phyloP scores from a whole-genome alignment of 2,113 vertebrate genomes.

The Dromaius novaehollandiae region DNA sequence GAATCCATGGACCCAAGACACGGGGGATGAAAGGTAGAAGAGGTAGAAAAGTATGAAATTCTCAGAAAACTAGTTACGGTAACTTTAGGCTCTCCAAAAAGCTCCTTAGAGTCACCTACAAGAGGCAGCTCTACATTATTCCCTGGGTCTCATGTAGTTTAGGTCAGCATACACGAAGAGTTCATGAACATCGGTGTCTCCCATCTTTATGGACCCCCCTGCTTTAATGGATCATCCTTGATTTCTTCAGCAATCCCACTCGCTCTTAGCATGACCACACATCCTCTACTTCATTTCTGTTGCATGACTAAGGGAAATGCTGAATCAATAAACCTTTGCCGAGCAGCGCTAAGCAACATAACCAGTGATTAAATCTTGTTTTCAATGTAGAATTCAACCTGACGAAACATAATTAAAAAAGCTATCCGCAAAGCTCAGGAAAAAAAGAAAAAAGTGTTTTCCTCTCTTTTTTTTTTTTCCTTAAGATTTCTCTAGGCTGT shows the following conservation, averaged over 20 bases:
- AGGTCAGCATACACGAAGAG: neutral
- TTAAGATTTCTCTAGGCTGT: neutral
- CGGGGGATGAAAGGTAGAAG: neutral
- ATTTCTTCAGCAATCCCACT: neutral
- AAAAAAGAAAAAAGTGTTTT: conserved; percentile 20
- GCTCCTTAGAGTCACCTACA: neutral
- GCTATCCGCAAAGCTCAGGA: neutral
- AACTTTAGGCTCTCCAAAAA: neutral
- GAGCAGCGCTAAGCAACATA: conserved; percentile 33
- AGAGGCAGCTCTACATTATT: neutral
- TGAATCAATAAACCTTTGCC: conserved; percentile 41
- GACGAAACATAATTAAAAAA: conserved; percentile 30
- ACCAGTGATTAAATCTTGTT: conserved; percentile 41
- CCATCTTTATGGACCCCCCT: neutral
- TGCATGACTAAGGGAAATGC: neutral
- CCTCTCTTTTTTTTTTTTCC: neutral
- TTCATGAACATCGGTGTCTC: neutral
- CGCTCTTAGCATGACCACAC: neutral
- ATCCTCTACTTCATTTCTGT: neutral
- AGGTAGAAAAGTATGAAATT: neutral
- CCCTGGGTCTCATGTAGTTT: neutral
- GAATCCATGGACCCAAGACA: neutral
- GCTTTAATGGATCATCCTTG: neutral
- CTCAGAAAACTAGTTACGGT: neutral
- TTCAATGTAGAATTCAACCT: conserved; percentile 30